Evolutionary conservation across 1,140 invertebrate genomes (phyloP).

Genomic region (Eupeodes corollae): DNA sequence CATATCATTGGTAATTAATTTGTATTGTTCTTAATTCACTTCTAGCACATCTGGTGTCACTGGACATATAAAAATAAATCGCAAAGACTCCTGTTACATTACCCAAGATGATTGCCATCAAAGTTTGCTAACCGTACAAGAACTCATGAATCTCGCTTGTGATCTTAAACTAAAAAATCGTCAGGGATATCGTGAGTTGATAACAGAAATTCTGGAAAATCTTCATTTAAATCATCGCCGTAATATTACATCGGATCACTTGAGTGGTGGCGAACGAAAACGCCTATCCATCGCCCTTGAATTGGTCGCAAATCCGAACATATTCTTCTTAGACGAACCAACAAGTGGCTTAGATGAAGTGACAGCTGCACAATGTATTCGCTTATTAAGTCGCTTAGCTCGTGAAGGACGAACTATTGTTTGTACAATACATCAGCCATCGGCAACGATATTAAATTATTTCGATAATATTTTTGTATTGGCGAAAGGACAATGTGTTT

Average conservation of each 20-base stretch:
- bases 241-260: conserved; percentile 48
- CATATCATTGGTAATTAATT: too few relatives aligned
- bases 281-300: conserved; percentile 72
- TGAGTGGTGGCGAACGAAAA: conserved; percentile 68
- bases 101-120: conserved; percentile 81
- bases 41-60: conserved; percentile 42
- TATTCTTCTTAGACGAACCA: conserved; percentile 57
- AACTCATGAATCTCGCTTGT: conserved; percentile 72
- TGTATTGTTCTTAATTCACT: neutral
- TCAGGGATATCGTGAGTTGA: conserved; percentile 30
- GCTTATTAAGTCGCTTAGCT: conserved; percentile 52
- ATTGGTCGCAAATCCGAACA: conserved; percentile 73
- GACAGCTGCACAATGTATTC: conserved; percentile 74
- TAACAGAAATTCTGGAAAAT: conserved; percentile 46
- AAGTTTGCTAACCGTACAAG: conserved; percentile 66
- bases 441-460: conserved; percentile 71
- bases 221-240: conserved; percentile 49
- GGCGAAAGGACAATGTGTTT: conserved; percentile 57
- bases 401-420: conserved; percentile 58
- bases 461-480: conserved; percentile 70
- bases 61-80: conserved; percentile 42
- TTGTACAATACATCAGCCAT: conserved; percentile 72
- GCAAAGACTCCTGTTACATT: conserved; percentile 64
- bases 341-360: conserved; percentile 79
- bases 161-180: conserved; percentile 56